A percentile compares a stretch with the other conserved stretches of the same genome.
These are phyloP conservation scores for Fistularia tabacaria DNA, from an alignment of 2,797 vertebrate genomes.

Conservation along the genomic window DNA sequence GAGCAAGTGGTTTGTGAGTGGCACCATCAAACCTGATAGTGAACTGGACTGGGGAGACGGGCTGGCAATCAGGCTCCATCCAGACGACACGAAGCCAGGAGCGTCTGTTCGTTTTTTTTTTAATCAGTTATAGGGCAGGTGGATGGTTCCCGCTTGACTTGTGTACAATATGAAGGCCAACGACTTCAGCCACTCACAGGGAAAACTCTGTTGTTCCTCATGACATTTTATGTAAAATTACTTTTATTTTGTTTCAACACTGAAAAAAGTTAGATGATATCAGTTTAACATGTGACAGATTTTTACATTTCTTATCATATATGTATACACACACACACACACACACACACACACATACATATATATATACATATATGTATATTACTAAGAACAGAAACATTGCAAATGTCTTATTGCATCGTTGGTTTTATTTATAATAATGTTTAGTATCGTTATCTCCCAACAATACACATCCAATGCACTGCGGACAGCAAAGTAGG, in stretches of 20 bases:
- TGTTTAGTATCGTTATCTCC: no score
- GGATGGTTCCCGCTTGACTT: slow-evolving; percentile 15
- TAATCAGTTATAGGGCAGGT: slow-evolving; percentile 36
- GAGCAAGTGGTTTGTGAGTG: slow-evolving; percentile 29
- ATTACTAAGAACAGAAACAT: no score
- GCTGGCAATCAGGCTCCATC: slow-evolving; percentile 42
- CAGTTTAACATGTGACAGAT: no score
- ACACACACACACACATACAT: no score
- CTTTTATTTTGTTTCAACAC: background rate
- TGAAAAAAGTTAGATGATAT: no score
- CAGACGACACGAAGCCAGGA: slow-evolving; percentile 27
- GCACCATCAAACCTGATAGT: slow-evolving; percentile 55
- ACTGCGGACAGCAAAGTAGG: no score
- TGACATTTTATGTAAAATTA: background rate
- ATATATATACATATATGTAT: no score
- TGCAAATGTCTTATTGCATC: no score
- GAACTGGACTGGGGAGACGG: slow-evolving; percentile 36
- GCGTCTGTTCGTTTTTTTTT: slow-evolving; percentile 24
- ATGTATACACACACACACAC: no score
- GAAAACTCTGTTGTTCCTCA: background rate
- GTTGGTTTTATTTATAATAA: no score
- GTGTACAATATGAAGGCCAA: background rate
- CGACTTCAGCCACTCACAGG: background rate
- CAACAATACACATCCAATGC: no score
- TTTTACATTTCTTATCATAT: no score